Conservation (phyloP, 1,140 invertebrate species). For the Anoplolepis gracilipes region DNA sequence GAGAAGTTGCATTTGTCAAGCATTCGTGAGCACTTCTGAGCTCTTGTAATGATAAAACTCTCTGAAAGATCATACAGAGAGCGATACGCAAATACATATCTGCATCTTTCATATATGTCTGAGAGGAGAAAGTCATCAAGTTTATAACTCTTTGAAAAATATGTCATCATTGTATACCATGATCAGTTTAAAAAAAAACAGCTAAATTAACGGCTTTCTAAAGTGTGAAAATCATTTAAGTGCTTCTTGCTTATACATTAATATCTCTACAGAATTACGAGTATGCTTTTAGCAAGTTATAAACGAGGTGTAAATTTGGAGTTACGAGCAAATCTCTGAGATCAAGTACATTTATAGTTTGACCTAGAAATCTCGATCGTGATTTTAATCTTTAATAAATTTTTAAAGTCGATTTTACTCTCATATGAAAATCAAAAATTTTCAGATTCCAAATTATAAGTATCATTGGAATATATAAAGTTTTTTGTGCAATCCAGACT, state of each 20-base stretch:
- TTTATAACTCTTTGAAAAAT: slow-evolving; percentile 27
- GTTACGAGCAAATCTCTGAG: slow-evolving; percentile 12
- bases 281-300: slow-evolving; percentile 41
- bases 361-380: not conserved
- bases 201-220: slow-evolving; percentile 7
- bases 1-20: slow-evolving; percentile 19
- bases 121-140: slow-evolving; percentile 5
- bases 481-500: not conserved
- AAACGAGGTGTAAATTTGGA: slow-evolving; percentile 43
- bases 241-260: slow-evolving; percentile 3
- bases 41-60: slow-evolving; percentile 8
- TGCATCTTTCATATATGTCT: not conserved
- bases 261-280: not conserved
- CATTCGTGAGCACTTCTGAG: not conserved
- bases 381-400: not conserved
- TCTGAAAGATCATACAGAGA: not conserved
- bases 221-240: slow-evolving; percentile 17
- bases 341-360: not conserved
- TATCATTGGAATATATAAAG: not conserved
- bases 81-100: not conserved
- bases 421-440: too few species aligned
- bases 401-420: not conserved
- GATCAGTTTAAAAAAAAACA: slow-evolving; percentile 1
- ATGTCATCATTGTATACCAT: slow-evolving; percentile 32
- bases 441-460: not conserved